Percentiles rank a stretch among this genome's conserved stretches.
These are phyloP conservation scores for Hirtodrosophila confusa DNA, from an alignment of 2,888 invertebrate genomes.

Conservation along the genomic window DNA sequence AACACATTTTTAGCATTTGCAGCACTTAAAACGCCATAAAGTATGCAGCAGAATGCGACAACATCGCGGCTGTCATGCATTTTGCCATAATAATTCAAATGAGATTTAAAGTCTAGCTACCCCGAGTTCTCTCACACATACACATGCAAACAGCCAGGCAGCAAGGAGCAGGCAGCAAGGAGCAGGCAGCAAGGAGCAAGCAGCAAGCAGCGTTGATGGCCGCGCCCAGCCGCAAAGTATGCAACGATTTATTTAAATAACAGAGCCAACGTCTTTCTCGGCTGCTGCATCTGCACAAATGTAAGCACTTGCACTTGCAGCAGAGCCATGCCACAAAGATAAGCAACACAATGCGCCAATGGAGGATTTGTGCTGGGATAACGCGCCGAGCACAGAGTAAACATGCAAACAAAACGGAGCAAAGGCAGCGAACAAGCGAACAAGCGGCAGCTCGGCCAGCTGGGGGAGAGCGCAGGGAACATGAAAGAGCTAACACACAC, in stretches of 20 bases:
- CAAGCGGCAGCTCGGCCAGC: neutral
- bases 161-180: too few species aligned
- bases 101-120: constrained; percentile 76
- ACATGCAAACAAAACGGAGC: constrained; percentile 54
- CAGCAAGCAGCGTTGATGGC: constrained; percentile 50
- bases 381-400: constrained; percentile 40
- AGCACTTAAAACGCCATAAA: constrained; percentile 71
- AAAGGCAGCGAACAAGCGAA: constrained; percentile 12
- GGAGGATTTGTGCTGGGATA: constrained; percentile 55
- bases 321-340: constrained; percentile 38
- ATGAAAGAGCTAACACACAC: neutral
- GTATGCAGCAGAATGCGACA: constrained; percentile 64
- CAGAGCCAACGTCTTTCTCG: constrained; percentile 57
- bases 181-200: too few species aligned
- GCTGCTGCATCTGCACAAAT: constrained; percentile 59
- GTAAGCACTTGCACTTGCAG: constrained; percentile 46
- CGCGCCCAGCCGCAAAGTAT: constrained; percentile 78
- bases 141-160: neutral
- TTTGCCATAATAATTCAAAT: constrained; percentile 81
- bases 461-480: constrained; percentile 1
- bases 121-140: neutral
- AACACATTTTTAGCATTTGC: constrained; percentile 58
- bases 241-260: constrained; percentile 81
- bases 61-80: constrained; percentile 68
- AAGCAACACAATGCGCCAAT: constrained; percentile 66